Evolutionary conservation across 2,113 vertebrate genomes (phyloP).

Genomic region (Antigone vipio): DNA sequence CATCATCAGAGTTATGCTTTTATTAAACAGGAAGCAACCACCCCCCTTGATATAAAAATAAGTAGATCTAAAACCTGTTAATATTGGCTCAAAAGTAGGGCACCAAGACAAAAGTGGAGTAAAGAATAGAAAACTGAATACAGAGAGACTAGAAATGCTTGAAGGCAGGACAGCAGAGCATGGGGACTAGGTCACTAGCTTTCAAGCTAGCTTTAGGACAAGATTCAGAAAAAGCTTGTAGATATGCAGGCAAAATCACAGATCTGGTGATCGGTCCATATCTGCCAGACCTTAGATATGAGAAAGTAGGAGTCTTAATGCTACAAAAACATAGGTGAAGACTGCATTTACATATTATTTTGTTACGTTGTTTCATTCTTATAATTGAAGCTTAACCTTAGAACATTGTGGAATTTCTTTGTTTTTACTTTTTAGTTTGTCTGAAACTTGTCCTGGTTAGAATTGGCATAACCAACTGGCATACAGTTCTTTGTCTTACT

Average conservation of each 20-base stretch:
- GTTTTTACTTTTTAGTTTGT: background rate
- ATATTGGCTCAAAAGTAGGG: background rate
- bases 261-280: fast-evolving
- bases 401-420: background rate
- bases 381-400: background rate
- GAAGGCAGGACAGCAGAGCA: background rate
- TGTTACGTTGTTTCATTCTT: background rate
- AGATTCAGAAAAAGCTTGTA: background rate
- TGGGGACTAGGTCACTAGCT: background rate
- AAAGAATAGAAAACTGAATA: background rate
- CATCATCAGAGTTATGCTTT: background rate
- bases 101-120: background rate
- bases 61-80: background rate
- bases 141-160: background rate
- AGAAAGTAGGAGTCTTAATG: background rate
- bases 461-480: no score
- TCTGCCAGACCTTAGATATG: background rate
- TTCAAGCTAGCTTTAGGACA: background rate
- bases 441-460: background rate
- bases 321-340: background rate
- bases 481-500: no score
- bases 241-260: background rate
- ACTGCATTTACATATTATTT: background rate
- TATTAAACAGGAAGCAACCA: background rate
- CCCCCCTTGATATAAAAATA: background rate